Evolutionary conservation across 2,113 vertebrate species (phyloP), one percentile per base, ranked within the genome.

Genomic region (Tachysurus vachellii): DNA sequence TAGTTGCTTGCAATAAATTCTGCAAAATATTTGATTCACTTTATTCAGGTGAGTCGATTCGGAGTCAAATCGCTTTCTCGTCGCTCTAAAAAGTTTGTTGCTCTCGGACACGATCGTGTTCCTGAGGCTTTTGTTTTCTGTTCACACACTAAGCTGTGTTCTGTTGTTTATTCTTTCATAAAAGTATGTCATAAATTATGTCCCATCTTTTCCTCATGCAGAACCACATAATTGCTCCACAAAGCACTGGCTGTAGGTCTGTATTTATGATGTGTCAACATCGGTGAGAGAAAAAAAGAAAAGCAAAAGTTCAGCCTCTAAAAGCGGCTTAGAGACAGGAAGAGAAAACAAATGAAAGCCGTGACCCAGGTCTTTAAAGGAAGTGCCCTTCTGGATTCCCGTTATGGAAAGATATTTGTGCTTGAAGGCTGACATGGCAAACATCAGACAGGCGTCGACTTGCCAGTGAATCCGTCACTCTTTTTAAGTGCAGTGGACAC

Each of bases 391-490:
- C 89, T 75, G 59, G 83, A 79, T 82, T 86, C 88, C 89, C 86
- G 76, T 87, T 89, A 85, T 81, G 92, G 90, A 84, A 88, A 89
- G 88, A 91, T 91, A 56, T 76, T 90, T 81, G 70, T 31, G 84
- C 85, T 88, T 16, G 56, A 86, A 91, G 92, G 89, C 92, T 90
- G 62, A 92, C 89, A 94, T 91, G 92, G 93, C 92, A 93, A 94
- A 93, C 93, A 91, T 90, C 89, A 91, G 93, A 90, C 94, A 92
- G 91, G 92, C 93, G 75, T 88, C 87, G 90, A 92, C 93, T 91
- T 89, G 92, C 93, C 91, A 92, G 92, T 93, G 94, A 94, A 93
- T 77, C 91, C 89, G 91, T 92, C 90, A 87, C 77, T 89, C 75
- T 14, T 85, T 66, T 83, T 92, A 92, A 91, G 90, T 88, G 90